Evolutionary conservation across 2,888 invertebrate genomes (phyloP).

Genomic region (Ormyrus pomaceus): DNA sequence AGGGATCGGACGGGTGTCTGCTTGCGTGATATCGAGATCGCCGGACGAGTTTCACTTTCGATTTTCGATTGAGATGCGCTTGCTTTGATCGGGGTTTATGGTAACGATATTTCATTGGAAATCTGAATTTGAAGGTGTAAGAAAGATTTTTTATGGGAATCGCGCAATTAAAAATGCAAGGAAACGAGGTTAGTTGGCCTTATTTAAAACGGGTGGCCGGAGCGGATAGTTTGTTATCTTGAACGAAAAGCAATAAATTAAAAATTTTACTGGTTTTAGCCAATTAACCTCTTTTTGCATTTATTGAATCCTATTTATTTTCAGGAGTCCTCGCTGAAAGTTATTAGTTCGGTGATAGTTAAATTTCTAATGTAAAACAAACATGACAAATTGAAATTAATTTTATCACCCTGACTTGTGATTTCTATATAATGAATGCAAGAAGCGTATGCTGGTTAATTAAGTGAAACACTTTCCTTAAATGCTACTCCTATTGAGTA

Average conservation of each 20-base stretch:
- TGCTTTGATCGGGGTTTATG: neutral
- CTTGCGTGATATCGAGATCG: neutral
- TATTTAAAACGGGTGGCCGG: conserved; percentile 13
- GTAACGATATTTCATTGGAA: neutral
- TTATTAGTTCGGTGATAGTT: neutral
- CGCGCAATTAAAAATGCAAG: conserved; percentile 35
- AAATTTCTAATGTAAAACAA: no score
- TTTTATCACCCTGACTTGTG: no score
- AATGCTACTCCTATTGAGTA: no score
- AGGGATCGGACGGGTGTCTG: neutral
- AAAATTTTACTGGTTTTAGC: conserved; percentile 27
- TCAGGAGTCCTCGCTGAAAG: neutral
- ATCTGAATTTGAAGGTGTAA: neutral
- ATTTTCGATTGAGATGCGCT: neutral
- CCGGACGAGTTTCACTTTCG: conserved; percentile 25
- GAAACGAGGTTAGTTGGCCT: conserved; percentile 53
- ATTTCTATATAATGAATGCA: no score
- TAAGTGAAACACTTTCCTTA: no score
- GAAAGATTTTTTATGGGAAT: conserved; percentile 23
- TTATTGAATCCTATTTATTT: conserved; percentile 30
- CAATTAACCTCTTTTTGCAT: conserved; percentile 44
- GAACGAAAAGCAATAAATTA: conserved; percentile 44
- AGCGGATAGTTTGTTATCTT: conserved; percentile 32
- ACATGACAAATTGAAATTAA: no score
- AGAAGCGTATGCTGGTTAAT: no score